Conservation (phyloP, 2,797 vertebrate species). For the Takifugu rubripes region DNA sequence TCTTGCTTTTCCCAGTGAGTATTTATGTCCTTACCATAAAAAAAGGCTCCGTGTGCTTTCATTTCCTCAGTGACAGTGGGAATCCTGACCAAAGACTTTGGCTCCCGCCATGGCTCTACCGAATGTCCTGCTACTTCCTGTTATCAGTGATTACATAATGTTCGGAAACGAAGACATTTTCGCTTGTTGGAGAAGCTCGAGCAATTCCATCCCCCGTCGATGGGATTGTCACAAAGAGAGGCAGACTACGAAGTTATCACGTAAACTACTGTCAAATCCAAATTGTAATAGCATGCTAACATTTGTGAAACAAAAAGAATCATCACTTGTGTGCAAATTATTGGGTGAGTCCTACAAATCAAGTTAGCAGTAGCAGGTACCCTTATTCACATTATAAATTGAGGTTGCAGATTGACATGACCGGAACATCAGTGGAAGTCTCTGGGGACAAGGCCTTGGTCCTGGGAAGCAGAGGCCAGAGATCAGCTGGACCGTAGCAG, state of each 20-base stretch:
- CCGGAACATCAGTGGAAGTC: slow-evolving; percentile 49
- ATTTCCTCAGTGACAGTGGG: slow-evolving; percentile 73
- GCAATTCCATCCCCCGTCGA: not conserved
- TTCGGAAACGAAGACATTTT: slow-evolving; percentile 58
- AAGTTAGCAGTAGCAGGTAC: slow-evolving; percentile 27
- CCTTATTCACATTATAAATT: slow-evolving; percentile 42
- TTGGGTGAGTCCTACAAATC: too few species aligned
- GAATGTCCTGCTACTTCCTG: slow-evolving; percentile 68
- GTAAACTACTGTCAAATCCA: too few species aligned
- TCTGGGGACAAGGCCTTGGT: slow-evolving; percentile 65
- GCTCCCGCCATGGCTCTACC: slow-evolving; percentile 53
- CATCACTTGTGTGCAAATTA: too few species aligned
- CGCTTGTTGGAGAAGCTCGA: slow-evolving; percentile 30
- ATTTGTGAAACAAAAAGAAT: too few species aligned
- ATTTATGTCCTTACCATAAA: slow-evolving; percentile 70
- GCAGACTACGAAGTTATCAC: too few species aligned
- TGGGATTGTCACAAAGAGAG: not conserved
- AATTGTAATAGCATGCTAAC: too few species aligned
- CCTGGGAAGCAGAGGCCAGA: slow-evolving; percentile 73
- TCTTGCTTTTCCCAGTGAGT: slow-evolving; percentile 54
- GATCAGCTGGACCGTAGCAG: slow-evolving; percentile 57
- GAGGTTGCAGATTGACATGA: slow-evolving; percentile 37
- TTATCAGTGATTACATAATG: slow-evolving; percentile 66
- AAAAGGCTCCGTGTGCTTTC: slow-evolving; percentile 65
- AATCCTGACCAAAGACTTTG: slow-evolving; percentile 64